Percentiles rank a stretch among this genome's conserved stretches.
phyloP scores from a whole-genome alignment of 2,113 vertebrate genomes.

The Castor canadensis region DNA sequence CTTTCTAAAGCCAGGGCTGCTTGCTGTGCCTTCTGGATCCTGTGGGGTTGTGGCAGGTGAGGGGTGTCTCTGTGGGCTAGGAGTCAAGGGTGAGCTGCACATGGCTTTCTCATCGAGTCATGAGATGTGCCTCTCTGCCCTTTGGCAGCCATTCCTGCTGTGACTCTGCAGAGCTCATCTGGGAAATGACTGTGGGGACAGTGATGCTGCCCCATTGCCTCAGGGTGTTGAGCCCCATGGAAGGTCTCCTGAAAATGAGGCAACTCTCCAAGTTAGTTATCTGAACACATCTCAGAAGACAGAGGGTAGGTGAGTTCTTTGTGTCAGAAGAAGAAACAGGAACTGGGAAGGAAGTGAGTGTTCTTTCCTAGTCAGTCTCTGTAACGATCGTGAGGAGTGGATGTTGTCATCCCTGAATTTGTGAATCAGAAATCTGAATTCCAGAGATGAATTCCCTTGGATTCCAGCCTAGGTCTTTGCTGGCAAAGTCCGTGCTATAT shows the following conservation, averaged over 20 bases:
- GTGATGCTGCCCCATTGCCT: background rate
- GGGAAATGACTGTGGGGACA: background rate
- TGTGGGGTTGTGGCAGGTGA: background rate
- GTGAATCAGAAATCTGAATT: background rate
- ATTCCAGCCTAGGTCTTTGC: background rate
- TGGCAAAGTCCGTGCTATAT: background rate
- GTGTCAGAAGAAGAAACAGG: background rate
- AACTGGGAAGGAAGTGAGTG: background rate
- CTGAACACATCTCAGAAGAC: background rate
- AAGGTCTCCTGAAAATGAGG: background rate
- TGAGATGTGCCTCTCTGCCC: background rate
- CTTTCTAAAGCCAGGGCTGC: background rate
- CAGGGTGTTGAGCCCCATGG: background rate
- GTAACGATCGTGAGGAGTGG: background rate
- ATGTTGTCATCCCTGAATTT: background rate
- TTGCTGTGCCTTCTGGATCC: background rate
- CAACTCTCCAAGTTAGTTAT: background rate
- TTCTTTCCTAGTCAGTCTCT: background rate
- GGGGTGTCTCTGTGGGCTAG: background rate
- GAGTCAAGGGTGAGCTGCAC: too few relatives aligned
- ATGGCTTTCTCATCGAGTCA: background rate
- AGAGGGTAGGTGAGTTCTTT: background rate
- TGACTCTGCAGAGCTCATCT: background rate
- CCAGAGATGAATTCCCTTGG: background rate
- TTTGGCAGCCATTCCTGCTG: background rate